phyloP scores from a whole-genome alignment of 2,888 invertebrate genomes.

The Trissolcus japonicus region DNA sequence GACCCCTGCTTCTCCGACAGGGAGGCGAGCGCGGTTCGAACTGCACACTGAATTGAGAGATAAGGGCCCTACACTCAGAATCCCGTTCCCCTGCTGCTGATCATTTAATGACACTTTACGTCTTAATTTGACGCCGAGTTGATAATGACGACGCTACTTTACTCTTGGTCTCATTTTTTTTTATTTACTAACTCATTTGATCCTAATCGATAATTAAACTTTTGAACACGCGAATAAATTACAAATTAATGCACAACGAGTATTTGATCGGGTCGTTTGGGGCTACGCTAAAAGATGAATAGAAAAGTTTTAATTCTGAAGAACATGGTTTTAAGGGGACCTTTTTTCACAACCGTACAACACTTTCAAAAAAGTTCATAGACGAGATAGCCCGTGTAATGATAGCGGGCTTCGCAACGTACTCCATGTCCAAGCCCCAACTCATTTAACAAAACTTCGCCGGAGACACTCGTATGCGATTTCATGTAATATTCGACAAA shows the following conservation, averaged over 20 bases:
- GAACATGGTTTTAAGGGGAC: no score
- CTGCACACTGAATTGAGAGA: constrained; percentile 73
- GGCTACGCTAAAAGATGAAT: no score
- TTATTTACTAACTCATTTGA: not conserved
- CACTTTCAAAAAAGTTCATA: no score
- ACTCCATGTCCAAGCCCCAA: constrained; percentile 7
- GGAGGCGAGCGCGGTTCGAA: constrained; percentile 49
- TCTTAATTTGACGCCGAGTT: constrained; percentile 48
- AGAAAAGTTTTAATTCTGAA: no score
- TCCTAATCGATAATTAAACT: constrained; percentile 12
- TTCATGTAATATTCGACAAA: constrained; percentile 22
- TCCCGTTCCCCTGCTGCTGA: constrained; percentile 43
- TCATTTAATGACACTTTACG: constrained; percentile 54
- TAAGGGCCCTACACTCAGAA: constrained; percentile 70
- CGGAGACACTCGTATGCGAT: constrained; percentile 16
- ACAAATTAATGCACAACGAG: no score
- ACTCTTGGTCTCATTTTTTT: constrained; percentile 1
- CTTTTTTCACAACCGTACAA: not conserved
- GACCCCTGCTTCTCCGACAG: constrained; percentile 49
- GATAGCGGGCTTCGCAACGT: no score
- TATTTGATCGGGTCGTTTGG: no score
- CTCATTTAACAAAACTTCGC: constrained; percentile 29
- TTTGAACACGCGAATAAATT: no score
- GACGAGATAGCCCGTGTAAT: no score
- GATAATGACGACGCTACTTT: constrained; percentile 31